Conservation (phyloP, 1,140 invertebrate species). For the Stegodyphus dumicola region DNA sequence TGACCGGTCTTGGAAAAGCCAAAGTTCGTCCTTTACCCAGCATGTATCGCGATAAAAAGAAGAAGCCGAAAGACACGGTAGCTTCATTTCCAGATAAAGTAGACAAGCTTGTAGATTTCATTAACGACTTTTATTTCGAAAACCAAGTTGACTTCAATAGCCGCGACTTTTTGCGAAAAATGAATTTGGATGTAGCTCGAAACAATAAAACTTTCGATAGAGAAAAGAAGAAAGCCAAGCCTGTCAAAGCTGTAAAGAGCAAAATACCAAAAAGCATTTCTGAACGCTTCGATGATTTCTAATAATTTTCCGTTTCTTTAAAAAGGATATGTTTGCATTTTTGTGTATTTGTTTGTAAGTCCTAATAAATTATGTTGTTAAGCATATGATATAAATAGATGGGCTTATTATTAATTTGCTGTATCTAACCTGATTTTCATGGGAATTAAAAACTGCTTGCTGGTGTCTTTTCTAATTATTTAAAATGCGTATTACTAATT, state of each 20-base stretch:
- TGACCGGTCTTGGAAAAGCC: conserved; percentile 53
- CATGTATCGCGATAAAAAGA: conserved; percentile 20
- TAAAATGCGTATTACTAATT: too few species aligned
- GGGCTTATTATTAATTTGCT: too few species aligned
- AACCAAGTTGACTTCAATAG: conserved; percentile 64
- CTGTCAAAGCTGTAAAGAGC: conserved; percentile 27
- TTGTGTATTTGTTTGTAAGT: too few species aligned
- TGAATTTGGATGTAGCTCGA: conserved; percentile 10
- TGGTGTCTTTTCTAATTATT: too few species aligned
- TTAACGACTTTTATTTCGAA: conserved; percentile 69
- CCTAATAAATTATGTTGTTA: too few species aligned
- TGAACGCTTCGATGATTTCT: conserved; percentile 52
- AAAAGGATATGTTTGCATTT: too few species aligned
- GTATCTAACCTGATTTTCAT: too few species aligned
- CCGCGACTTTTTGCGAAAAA: conserved; percentile 62
- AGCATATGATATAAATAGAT: too few species aligned
- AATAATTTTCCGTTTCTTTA: neutral
- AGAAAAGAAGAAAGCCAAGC: conserved; percentile 27
- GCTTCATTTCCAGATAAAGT: conserved; percentile 67
- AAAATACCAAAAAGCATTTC: conserved; percentile 45
- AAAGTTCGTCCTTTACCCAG: conserved; percentile 24
- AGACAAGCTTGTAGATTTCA: conserved; percentile 68
- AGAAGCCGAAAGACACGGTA: conserved; percentile 63
- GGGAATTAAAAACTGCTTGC: too few species aligned
- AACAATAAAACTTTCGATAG: neutral